phyloP scores from a whole-genome alignment of 1,140 invertebrate genomes.

The Meloidogyne hapla region DNA sequence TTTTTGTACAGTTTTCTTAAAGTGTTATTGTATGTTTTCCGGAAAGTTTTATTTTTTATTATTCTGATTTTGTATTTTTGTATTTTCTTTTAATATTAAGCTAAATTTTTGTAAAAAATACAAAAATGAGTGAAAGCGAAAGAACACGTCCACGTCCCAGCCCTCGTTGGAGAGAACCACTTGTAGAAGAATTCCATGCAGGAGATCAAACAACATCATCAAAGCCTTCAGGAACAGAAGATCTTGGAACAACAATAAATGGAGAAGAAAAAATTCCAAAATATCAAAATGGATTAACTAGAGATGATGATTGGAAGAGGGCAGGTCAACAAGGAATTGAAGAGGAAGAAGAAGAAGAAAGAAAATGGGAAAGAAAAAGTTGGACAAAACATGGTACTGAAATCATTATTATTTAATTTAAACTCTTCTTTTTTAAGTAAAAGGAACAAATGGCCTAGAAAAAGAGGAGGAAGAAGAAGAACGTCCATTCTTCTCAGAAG shows the following conservation, averaged over 20 bases:
- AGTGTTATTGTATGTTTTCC: too few relatives aligned
- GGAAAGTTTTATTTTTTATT: not conserved
- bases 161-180: constrained; percentile 20
- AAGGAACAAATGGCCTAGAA: not conserved
- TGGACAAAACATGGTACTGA: not conserved
- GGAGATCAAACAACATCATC: not conserved
- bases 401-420: not conserved
- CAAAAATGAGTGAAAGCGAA: constrained; percentile 15
- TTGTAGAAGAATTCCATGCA: constrained; percentile 20
- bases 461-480: constrained; percentile 2
- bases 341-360: not conserved
- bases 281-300: constrained; percentile 4
- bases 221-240: not conserved
- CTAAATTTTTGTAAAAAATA: not conserved
- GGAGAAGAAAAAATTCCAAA: too few relatives aligned
- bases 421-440: not conserved
- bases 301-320: too few relatives aligned
- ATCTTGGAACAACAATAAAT: too few relatives aligned
- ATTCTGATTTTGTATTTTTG: not conserved
- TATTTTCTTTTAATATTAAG: too few relatives aligned
- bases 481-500: constrained; percentile 24
- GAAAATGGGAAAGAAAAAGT: constrained; percentile 5
- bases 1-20: too few relatives aligned
- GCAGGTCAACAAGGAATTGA: too few relatives aligned
- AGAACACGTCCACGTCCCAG: constrained; percentile 10